A percentile compares a stretch with the other conserved stretches of the same genome.
Evolutionary conservation across 2,113 vertebrate species (phyloP).

Genomic region (Trichechus manatus): DNA sequence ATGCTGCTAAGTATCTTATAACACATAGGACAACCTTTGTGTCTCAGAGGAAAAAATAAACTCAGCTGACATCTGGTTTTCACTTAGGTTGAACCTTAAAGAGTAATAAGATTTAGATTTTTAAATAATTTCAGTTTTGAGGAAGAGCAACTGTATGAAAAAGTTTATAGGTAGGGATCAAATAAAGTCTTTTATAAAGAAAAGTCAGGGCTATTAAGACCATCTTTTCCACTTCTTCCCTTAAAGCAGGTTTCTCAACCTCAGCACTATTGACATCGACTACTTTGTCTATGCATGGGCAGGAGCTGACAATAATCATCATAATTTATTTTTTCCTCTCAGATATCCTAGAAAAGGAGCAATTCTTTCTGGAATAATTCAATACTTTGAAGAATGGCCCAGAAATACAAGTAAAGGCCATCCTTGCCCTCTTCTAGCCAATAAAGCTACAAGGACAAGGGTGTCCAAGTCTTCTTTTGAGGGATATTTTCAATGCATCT

Average conservation of each 20-base stretch:
- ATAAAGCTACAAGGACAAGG: neutral
- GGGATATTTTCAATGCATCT: neutral
- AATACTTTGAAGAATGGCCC: neutral
- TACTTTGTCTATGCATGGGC: neutral
- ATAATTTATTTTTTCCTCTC: slow-evolving; percentile 48
- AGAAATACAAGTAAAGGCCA: neutral
- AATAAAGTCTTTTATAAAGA: no score
- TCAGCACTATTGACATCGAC: no score
- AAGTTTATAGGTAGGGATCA: no score
- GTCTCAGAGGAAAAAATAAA: no score
- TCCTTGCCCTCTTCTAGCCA: neutral
- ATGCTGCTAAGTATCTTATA: neutral
- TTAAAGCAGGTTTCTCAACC: no score
- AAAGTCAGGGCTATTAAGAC: no score
- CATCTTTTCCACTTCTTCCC: no score
- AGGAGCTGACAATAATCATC: neutral
- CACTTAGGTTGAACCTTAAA: no score
- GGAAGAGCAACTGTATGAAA: no score
- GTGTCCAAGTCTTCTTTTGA: neutral
- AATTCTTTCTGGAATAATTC: neutral
- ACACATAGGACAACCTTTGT: neutral
- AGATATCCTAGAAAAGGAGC: neutral
- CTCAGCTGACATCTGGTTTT: no score
- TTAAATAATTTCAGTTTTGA: no score
- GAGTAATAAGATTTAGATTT: no score